Conservation (phyloP, 2,888 invertebrate species). For the Polyploca ridens region DNA sequence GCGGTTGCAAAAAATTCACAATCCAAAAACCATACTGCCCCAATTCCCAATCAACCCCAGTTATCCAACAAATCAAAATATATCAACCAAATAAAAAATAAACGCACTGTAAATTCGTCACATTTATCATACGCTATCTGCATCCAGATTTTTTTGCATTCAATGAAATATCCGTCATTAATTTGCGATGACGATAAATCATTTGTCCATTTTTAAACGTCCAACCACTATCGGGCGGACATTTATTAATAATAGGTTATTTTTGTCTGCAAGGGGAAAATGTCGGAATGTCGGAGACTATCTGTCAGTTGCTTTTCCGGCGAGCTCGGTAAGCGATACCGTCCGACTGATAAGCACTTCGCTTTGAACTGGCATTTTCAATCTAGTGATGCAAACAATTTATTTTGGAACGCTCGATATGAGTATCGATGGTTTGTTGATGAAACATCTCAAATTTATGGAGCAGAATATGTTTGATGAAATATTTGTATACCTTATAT, state of each 20-base stretch:
- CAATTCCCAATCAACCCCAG: neutral
- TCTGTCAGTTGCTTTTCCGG: constrained; percentile 22
- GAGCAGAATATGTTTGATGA: too few species aligned
- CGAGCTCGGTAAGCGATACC: constrained; percentile 18
- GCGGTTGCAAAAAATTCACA: neutral
- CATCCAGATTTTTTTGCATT: constrained; percentile 20
- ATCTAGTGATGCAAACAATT: constrained; percentile 11
- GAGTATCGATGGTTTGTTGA: too few species aligned
- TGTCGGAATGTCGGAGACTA: constrained; percentile 22
- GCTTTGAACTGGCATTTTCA: constrained; percentile 5
- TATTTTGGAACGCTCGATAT: neutral
- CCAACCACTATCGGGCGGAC: constrained; percentile 24
- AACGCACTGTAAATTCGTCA: constrained; percentile 7
- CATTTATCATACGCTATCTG: constrained; percentile 17
- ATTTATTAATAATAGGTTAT: constrained; percentile 36
- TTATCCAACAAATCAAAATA: neutral
- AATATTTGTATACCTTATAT: too few species aligned
- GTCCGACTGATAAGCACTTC: constrained; percentile 12
- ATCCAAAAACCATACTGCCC: neutral
- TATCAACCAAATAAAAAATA: constrained; percentile 12
- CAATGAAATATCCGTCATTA: constrained; percentile 28
- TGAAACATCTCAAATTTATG: too few species aligned
- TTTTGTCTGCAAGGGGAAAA: constrained; percentile 24
- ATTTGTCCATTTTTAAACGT: constrained; percentile 29
- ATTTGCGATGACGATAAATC: constrained; percentile 34